phyloP scores from a whole-genome alignment of 2,888 invertebrate species.

The Eumerus sabulonum region DNA sequence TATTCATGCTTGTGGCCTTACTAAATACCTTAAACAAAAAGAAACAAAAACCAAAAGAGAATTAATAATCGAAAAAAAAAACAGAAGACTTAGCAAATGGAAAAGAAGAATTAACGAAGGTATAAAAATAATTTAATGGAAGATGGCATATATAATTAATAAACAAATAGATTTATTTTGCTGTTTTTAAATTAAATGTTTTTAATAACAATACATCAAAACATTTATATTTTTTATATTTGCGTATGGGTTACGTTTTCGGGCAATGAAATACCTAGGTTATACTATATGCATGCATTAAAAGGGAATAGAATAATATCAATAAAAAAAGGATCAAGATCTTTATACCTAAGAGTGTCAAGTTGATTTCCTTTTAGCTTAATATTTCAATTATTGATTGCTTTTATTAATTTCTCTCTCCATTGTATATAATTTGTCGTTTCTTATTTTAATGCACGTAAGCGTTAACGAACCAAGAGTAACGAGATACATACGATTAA shows the following conservation, averaged over 20 bases:
- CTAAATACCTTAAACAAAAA: slow-evolving; percentile 41
- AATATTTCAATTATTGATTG: no score
- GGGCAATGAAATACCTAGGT: slow-evolving; percentile 37
- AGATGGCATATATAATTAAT: slow-evolving; percentile 49
- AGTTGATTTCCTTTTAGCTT: no score
- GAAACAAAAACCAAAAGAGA: no score
- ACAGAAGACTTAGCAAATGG: slow-evolving; percentile 55
- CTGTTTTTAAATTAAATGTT: no score
- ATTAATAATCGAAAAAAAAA: slow-evolving; percentile 37
- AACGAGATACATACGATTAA: slow-evolving; percentile 18
- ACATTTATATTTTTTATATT: slow-evolving; percentile 69
- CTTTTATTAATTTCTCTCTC: neutral
- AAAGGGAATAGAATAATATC: slow-evolving; percentile 23
- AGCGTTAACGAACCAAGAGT: slow-evolving; percentile 54
- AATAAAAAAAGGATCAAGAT: slow-evolving; percentile 11
- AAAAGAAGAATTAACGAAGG: neutral
- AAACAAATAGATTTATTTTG: no score
- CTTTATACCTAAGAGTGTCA: slow-evolving; percentile 44
- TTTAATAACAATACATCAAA: slow-evolving; percentile 29
- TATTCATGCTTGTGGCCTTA: slow-evolving; percentile 67
- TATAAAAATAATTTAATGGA: no score
- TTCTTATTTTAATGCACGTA: slow-evolving; percentile 29
- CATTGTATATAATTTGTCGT: slow-evolving; percentile 44
- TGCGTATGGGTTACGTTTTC: slow-evolving; percentile 70
- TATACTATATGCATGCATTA: slow-evolving; percentile 15